Base-by-base conservation (phyloP, 2,797 vertebrate genomes). In the Peromyscus nudipes region DNA sequence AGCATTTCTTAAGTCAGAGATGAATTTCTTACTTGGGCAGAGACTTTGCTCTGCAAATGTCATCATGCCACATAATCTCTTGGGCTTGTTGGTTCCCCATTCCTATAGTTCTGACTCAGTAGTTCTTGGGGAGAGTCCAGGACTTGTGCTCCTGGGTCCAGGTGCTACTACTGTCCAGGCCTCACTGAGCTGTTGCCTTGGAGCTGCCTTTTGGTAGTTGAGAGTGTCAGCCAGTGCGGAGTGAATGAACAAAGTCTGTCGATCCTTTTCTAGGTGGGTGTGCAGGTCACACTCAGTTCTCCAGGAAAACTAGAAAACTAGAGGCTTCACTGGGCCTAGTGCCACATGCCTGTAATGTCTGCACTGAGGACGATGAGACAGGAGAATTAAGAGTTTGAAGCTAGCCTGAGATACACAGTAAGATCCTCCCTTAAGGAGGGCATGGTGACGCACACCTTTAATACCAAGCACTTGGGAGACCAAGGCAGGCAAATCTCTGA, bases 251-350 rank as follows among this genome's bases (percentile, higher is more conserved):
- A 16, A 71, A 73, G 55, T 40, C 89, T 67, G 0, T 83, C 73
- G 82, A 94, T 97, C 96, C 77, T 95, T 67, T n/a, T 69, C 88
- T 96, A 55, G 76, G 31, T 55, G 88, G 37, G 76, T 71, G 76
- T 92, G 4, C 0, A 31, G 9, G 0, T n/a, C 89, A 46, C 46
- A 67, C 65, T 95, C 84, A 71, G 31, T 62, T 73, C 83, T 92
- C 19, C 19, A 71, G 69, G 77, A 91, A 92, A 52, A 69, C 34
- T 87, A 60, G 83, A 62, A 34, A 64, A 64, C 57, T 29, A 73
- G 67, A 60, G 19, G 55, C 16, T 52, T 87, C 73, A 37, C 34
- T 29, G 23, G 69, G 49, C 13, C 16, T 21, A 16, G 27, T 43
- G 25, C 40, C 6, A 40, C 40, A 46, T 4, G 29, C 29, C 40